phyloP scores from a whole-genome alignment of 2,888 invertebrate species.

The Pyralis farinalis region DNA sequence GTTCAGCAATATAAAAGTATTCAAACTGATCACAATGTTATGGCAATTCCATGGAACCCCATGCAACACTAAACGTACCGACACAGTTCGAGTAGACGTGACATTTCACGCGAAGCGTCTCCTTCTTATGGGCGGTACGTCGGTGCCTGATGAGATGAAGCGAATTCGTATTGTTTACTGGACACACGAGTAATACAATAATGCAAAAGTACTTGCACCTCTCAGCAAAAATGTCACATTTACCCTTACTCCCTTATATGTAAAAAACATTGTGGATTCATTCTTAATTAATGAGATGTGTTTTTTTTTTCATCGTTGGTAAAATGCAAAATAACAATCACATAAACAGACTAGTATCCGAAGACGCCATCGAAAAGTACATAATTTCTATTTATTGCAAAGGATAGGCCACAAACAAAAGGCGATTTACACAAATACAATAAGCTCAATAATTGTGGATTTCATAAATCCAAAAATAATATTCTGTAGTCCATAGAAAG shows the following conservation, averaged over 20 bases:
- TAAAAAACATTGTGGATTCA: constrained; percentile 56
- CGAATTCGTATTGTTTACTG: constrained; percentile 31
- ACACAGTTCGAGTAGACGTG: constrained; percentile 61
- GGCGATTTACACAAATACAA: constrained; percentile 60
- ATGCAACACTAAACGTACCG: constrained; percentile 68
- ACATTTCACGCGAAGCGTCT: constrained; percentile 61
- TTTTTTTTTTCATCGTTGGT: constrained; percentile 68
- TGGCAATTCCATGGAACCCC: constrained; percentile 77
- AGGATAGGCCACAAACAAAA: constrained; percentile 72
- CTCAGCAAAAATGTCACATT: constrained; percentile 65
- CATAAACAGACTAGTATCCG: constrained; percentile 78
- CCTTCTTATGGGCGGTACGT: constrained; percentile 24
- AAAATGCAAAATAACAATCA: constrained; percentile 76
- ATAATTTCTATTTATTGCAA: constrained; percentile 66
- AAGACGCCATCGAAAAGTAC: constrained; percentile 68
- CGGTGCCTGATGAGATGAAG: constrained; percentile 41
- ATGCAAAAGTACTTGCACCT: constrained; percentile 43
- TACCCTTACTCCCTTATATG: constrained; percentile 53
- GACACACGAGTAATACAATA: constrained; percentile 1
- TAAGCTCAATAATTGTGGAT: constrained; percentile 69
- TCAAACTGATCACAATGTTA: constrained; percentile 79
- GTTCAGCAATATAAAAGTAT: constrained; percentile 79
- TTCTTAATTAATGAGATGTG: constrained; percentile 77
- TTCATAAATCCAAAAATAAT: constrained; percentile 68
- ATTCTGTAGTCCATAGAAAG: constrained; percentile 48